Conservation (phyloP, 2,797 vertebrate species). For the Melanotaenia nigrans region DNA sequence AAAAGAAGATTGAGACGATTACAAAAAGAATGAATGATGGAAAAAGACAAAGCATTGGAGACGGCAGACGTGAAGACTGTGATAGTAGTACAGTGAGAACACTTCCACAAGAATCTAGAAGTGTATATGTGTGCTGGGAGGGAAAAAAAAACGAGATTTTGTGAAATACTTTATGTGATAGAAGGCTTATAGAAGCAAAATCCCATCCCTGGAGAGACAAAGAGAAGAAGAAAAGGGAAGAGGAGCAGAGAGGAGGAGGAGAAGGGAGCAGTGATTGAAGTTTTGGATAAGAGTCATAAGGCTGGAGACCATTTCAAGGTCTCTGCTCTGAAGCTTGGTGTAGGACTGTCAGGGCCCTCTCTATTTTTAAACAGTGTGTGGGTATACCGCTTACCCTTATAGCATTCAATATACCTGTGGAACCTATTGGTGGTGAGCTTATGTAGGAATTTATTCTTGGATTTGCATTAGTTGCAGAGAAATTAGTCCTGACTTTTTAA, state of each 20-base stretch:
- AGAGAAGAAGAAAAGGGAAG: conserved; percentile 49
- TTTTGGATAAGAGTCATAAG: conserved; percentile 74
- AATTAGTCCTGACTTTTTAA: conserved; percentile 17
- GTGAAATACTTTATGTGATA: conserved; percentile 76
- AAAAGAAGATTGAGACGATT: conserved; percentile 45
- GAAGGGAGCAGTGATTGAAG: conserved; percentile 67
- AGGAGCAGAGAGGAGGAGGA: conserved; percentile 63
- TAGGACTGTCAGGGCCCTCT: conserved; percentile 69
- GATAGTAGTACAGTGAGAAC: conserved; percentile 63
- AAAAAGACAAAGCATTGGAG: conserved; percentile 42
- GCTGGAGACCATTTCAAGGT: conserved; percentile 71
- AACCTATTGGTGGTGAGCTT: conserved; percentile 41
- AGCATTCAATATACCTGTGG: conserved; percentile 66
- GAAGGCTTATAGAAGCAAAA: conserved; percentile 73
- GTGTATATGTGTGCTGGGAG: conserved; percentile 32
- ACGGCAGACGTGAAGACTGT: conserved; percentile 52
- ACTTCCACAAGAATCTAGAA: conserved; percentile 63
- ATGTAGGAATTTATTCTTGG: conserved; percentile 26
- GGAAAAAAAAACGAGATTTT: conserved; percentile 44
- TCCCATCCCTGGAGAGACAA: conserved; percentile 63
- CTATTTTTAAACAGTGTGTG: conserved; percentile 79
- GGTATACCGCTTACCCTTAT: conserved; percentile 70
- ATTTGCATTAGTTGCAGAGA: conserved; percentile 18
- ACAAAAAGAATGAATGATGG: conserved; percentile 43
- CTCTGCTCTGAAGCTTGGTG: conserved; percentile 64